Evolutionary conservation across 2,797 vertebrate genomes (phyloP).

Genomic region (Phylloscopus collybita): DNA sequence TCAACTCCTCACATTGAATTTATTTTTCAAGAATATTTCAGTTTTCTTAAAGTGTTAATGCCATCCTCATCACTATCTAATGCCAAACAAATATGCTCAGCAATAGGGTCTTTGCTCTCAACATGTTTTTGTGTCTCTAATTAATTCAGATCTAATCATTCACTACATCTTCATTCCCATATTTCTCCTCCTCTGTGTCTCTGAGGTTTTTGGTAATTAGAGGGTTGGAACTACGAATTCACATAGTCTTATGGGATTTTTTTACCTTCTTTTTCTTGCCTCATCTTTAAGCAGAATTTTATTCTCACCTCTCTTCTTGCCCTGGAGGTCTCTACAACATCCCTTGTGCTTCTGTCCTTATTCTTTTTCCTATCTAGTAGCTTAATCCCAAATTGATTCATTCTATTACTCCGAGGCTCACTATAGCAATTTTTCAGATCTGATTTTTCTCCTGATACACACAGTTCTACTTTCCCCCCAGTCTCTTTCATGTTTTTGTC

Average conservation of each 20-base stretch:
- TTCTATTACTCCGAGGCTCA: conserved; percentile 50
- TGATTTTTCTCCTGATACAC: conserved; percentile 53
- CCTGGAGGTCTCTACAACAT: conserved; percentile 32
- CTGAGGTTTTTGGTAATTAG: conserved; percentile 49
- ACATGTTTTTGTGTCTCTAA: conserved; percentile 40
- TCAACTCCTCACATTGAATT: neutral
- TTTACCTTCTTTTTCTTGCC: conserved; percentile 25
- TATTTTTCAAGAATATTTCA: neutral
- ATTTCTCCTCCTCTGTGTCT: conserved; percentile 11
- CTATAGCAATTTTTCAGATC: conserved; percentile 39
- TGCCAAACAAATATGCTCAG: neutral
- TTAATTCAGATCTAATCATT: conserved; percentile 53
- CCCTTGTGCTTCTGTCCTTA: conserved; percentile 20
- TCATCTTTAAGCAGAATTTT: conserved; percentile 56
- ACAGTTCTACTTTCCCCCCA: neutral
- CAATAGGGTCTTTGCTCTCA: neutral
- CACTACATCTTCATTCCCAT: conserved; percentile 52
- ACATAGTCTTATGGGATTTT: neutral
- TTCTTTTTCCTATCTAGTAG: conserved; percentile 26
- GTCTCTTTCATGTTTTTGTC: conserved; percentile 32
- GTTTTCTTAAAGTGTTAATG: neutral
- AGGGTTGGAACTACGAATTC: neutral
- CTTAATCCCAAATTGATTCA: conserved; percentile 67
- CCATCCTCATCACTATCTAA: neutral
- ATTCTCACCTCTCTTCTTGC: conserved; percentile 49